Conservation (phyloP, 2,797 vertebrate genomes). For the Acipenser oxyrinchus region DNA sequence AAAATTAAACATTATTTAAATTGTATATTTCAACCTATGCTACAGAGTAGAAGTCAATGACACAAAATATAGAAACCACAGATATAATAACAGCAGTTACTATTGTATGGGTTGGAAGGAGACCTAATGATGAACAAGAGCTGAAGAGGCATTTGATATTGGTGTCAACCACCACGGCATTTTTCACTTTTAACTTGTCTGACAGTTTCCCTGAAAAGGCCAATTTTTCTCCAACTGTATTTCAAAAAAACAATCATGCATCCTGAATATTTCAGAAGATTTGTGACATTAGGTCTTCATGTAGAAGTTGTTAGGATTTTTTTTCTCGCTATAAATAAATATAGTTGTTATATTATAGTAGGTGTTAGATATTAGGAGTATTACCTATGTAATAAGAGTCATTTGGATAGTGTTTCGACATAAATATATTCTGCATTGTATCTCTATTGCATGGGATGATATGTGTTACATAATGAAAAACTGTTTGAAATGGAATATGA, state of each 20-base stretch:
- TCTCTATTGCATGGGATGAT: too few species aligned
- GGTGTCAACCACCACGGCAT: constrained; percentile 17
- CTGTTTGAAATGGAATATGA: too few species aligned
- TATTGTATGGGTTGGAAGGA: constrained; percentile 20
- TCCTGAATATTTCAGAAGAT: constrained; percentile 14
- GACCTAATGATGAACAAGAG: constrained; percentile 25
- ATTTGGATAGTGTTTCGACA: too few species aligned
- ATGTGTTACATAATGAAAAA: too few species aligned
- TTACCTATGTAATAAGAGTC: too few species aligned
- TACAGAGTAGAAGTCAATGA: too few species aligned
- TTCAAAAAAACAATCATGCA: neutral
- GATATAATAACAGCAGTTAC: constrained; percentile 14
- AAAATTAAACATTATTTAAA: too few species aligned
- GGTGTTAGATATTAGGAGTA: too few species aligned
- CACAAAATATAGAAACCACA: too few species aligned
- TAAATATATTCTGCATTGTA: too few species aligned
- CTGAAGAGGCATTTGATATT: constrained; percentile 17
- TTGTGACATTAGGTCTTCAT: constrained; percentile 15
- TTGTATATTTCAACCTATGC: too few species aligned
- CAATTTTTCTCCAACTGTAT: constrained; percentile 9
- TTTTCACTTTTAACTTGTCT: constrained; percentile 27
- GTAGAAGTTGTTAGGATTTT: constrained; percentile 14
- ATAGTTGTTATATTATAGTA: neutral
- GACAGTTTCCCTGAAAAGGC: constrained; percentile 19
- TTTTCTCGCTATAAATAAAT: constrained; percentile 10